Evolutionary conservation across 2,888 invertebrate genomes (phyloP), one percentile per base, ranked within the genome.

Genomic region (Selenia dentaria): DNA sequence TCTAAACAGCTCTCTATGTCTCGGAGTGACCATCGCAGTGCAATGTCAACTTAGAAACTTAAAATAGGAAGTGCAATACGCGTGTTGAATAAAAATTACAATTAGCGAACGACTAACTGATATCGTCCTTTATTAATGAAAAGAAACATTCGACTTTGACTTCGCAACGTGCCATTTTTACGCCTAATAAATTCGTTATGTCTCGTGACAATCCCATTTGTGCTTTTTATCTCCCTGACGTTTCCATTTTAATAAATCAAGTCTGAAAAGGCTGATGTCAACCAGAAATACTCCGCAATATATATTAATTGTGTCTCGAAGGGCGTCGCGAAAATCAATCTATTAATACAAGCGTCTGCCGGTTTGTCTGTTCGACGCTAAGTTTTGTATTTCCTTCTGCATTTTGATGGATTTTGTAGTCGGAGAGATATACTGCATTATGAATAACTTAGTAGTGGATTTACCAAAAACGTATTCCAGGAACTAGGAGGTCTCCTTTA

Each of bases 351-450:
- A 8, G 6, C 44, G 62, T 62, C 62, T 60, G 62, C 53, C 73
- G 67, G 79, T 79, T 81, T 79, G 82, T 86, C 84, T 78, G 81
- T 79, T 78, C 69, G 66, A 57, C 58, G 58, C 64, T 43, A 58
- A 60, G 72, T 76, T 79, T 81, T 80, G 78, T 82, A 75, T 53
- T 55, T 53, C 47, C 49, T 37, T 44, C 51, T 51, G 56, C 45
- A 41, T 47, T 43, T 54, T 50, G 51, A 55, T 40, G 50, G 54
- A 51, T 56, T 52, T 59, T 42, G 28, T 38, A 37, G 41, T 16
- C 24, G 4, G n/a, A 13, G 41, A 41, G 41, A 4, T n/a, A n/a
- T n/a, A n/a, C n/a, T n/a, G n/a, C n/a, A n/a, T n/a, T n/a, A n/a
- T n/a, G n/a, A n/a, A n/a, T n/a, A n/a, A n/a, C n/a, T n/a, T n/a